Conservation (phyloP, 2,113 vertebrate species). For the Cromileptes altivelis region DNA sequence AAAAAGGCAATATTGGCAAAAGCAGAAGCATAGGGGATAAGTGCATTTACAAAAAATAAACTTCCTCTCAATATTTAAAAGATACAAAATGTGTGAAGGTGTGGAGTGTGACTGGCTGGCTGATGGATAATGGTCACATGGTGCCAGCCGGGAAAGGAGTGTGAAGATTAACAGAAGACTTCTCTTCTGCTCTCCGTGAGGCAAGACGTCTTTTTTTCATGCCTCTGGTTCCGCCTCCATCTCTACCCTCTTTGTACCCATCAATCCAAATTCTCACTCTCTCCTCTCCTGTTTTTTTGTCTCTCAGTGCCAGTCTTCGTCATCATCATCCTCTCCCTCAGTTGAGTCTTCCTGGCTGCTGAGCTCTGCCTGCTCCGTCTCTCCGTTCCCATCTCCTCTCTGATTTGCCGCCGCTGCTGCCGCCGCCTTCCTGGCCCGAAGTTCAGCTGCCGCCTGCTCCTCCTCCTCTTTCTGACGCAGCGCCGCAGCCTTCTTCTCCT, state of each 20-base stretch:
- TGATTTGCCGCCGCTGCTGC: background rate
- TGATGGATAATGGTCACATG: conserved; percentile 3
- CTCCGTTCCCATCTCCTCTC: conserved; percentile 66
- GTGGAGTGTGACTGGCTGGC: conserved; percentile 56
- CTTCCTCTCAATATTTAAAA: conserved; percentile 67
- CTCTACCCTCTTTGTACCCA: conserved; percentile 9
- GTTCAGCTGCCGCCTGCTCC: conserved; percentile 71
- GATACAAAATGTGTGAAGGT: conserved; percentile 53
- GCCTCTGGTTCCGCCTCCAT: conserved; percentile 20
- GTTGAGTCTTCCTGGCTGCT: conserved; percentile 83
- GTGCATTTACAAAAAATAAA: conserved; percentile 73
- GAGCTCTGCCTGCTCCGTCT: conserved; percentile 66
- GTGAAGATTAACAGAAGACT: conserved; percentile 61
- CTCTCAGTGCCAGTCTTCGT: conserved; percentile 85
- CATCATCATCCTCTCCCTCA: conserved; percentile 84
- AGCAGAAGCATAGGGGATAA: conserved; percentile 60
- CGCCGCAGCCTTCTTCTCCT: conserved; percentile 97
- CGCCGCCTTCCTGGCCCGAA: conserved; percentile 45
- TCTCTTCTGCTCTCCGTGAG: conserved; percentile 9
- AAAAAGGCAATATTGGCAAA: conserved; percentile 73
- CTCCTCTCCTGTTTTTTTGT: background rate
- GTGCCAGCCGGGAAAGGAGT: conserved; percentile 34
- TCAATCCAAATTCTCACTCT: conserved; percentile 15
- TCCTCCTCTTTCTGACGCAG: conserved; percentile 89
- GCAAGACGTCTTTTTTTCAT: conserved; percentile 13